Conservation (phyloP, 2,113 vertebrate genomes). For the Pelvicachromis taeniatus region DNA sequence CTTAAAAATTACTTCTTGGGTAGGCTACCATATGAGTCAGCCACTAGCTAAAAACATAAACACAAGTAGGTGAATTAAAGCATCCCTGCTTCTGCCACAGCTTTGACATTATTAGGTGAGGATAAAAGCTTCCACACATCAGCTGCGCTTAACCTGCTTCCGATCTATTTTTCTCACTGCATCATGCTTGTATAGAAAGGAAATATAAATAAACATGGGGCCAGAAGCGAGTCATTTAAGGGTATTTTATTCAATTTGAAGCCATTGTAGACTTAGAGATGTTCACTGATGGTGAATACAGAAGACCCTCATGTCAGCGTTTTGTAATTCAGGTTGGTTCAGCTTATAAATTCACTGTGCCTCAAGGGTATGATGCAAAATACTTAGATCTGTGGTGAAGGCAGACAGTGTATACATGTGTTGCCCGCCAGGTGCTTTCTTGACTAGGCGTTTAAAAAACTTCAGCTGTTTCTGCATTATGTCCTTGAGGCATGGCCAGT, state of each 20-base stretch:
- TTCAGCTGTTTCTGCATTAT: background rate
- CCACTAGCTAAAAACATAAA: background rate
- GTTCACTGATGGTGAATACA: background rate
- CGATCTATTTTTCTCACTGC: background rate
- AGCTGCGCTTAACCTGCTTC: background rate
- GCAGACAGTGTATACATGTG: background rate
- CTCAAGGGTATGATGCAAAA: background rate
- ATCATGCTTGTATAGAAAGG: background rate
- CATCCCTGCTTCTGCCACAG: background rate
- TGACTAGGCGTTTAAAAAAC: background rate
- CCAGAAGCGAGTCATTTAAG: background rate
- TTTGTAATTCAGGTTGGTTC: background rate
- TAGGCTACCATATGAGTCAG: background rate
- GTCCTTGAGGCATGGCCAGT: background rate
- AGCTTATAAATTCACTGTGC: background rate
- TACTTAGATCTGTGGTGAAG: background rate
- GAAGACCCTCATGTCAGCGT: background rate
- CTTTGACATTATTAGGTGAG: background rate
- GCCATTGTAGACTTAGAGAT: background rate
- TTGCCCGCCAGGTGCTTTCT: background rate
- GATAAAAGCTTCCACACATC: background rate
- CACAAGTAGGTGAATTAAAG: background rate
- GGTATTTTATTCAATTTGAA: background rate
- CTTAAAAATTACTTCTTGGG: background rate
- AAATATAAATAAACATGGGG: background rate